Base-by-base conservation (phyloP, 92 coral and sea anemone genomes). In the Zoanthus sociatus region DNA sequence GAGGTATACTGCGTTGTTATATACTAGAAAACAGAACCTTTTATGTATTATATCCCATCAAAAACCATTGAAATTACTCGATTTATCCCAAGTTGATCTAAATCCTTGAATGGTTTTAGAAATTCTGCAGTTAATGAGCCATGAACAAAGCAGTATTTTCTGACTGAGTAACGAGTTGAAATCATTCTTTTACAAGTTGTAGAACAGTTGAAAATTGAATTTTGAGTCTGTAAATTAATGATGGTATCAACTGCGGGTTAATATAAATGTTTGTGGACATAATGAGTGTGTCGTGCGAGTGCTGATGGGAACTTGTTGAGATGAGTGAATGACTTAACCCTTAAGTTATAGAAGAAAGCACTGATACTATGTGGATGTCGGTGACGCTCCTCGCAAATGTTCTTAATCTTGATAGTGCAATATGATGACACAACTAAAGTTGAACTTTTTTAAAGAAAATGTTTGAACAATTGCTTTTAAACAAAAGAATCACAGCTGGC, bases 41-140 rank as follows among this genome's bases (percentile, higher is more conserved):
- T 15, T 32, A 15, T 26, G 26, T 26, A 26, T 45, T 53, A 78
- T 3, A 5, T 7, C 45, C 67, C 10, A 45, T 30, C 17, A 58
- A 58, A 60, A 60, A 60, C 66, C 3, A 13, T 17, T 58, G 9
- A 33, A 78, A 60, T 37, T 37, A 33, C 26, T 6, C 7, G 9
- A 61, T 32, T 58, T 67, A 67, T 67, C 21, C 12, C n/a, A 63
- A 64, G 12, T 26, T 37, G 6, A 30, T 26, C 26, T 66, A 32
- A 81, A 26, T 81, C 63, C 61, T 81, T 81, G 61, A 81, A 81
- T 81, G 61, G 75, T 47, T 81, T n/a, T 18, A 67, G 85, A 81
- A 67, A 81, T 45, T 66, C 85, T 81, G 73, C 26, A 66, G 60
- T 14, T 26, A 81, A 3, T 81, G 85, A 66, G 7, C 44, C 85